Evolutionary conservation across 2,888 invertebrate genomes (phyloP).

Genomic region (Trichopria drosophilae): DNA sequence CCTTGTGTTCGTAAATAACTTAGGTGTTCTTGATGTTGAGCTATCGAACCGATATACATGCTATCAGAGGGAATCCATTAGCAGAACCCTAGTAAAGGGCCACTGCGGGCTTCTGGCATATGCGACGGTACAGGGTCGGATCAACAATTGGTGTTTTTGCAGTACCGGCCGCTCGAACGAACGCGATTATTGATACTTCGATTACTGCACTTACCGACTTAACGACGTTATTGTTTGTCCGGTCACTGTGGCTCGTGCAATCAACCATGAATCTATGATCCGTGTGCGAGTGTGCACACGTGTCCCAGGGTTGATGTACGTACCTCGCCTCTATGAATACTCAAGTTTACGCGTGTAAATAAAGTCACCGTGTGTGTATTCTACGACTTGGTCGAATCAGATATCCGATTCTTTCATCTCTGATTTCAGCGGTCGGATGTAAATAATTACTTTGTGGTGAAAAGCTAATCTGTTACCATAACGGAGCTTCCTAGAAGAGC

Average conservation of each 20-base stretch:
- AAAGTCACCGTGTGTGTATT: no score
- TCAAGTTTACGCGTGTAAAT: no score
- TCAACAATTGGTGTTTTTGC: conserved; percentile 34
- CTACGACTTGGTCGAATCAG: no score
- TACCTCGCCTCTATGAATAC: no score
- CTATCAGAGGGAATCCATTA: neutral
- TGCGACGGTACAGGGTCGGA: conserved; percentile 3
- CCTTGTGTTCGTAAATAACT: no score
- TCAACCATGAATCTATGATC: neutral
- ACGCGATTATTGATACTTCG: conserved; percentile 40
- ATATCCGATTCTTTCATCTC: no score
- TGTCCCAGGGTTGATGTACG: no score
- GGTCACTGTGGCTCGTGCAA: conserved; percentile 12
- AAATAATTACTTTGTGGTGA: no score
- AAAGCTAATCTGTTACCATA: no score
- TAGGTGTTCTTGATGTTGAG: neutral
- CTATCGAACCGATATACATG: neutral
- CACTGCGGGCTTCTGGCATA: neutral
- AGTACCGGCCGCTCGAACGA: conserved; percentile 30
- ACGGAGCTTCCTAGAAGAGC: no score
- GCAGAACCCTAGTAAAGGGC: conserved; percentile 15
- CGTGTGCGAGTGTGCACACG: no score
- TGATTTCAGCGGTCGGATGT: no score
- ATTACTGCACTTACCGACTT: conserved; percentile 36
- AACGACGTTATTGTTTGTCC: conserved; percentile 43